Evolutionary conservation across 1,140 invertebrate genomes (phyloP), one percentile per base, ranked within the genome.

Genomic region (Galleria mellonella): DNA sequence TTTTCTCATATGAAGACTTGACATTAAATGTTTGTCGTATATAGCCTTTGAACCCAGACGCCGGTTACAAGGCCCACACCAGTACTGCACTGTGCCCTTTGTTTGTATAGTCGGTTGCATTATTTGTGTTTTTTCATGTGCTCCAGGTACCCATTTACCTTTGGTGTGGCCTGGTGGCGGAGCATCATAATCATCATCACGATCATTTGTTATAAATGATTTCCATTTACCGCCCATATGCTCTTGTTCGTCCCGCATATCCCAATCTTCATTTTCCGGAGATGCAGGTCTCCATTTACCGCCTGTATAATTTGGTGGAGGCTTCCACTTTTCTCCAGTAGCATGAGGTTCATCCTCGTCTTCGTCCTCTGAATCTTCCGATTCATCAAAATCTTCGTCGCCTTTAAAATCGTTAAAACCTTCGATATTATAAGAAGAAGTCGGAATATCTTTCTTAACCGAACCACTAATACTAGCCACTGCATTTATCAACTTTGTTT

Each of bases 11-110:
- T 94, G 93, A 37, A 93, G 88, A 66, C 90, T 90, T 12, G 92
- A 93, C 64, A 88, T 87, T 36, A 94, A 72, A 78, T 94, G 93
- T 59, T 92, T 90, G 40, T 94, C 91, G 69, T 94, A 94, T 55
- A 94, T 90, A 14, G 89, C 68, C 68, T 89, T 89, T 9, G 91
- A 93, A 7, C 92, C 92, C 7, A 94, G 86, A 12, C 91, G 88
- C 36, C 93, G 87, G 62, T 94, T 93, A 62, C 93, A 95, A 17
- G 92, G 91, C 59, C 89, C 90, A 72, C 93, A 95, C 92, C 92
- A 94, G 79, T 92, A 94, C 54, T 90, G 89, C 9, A 91, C 83
- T 0, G 88, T 86, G 32, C 87, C 85, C 61, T 85, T 85, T 12
- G 61, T 78, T 48, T 85, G 79, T 48, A 86, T 63, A 15, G 74